Conservation (phyloP, 1,140 invertebrate genomes). For the Pomacea maculata region DNA sequence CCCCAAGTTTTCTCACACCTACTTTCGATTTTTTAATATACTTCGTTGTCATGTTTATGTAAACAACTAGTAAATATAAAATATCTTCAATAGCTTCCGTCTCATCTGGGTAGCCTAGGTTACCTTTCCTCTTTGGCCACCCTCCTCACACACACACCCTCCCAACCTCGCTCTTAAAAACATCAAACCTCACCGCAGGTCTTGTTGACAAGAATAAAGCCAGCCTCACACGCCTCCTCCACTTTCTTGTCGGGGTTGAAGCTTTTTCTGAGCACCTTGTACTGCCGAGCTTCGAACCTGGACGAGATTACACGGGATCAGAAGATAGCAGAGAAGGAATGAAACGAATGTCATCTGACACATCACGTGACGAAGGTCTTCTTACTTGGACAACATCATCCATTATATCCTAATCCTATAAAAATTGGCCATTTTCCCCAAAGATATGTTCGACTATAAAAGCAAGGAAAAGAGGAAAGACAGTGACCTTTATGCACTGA, state of each 20-base stretch:
- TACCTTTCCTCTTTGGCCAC: not conserved
- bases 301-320: not conserved
- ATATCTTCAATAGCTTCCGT: not conserved
- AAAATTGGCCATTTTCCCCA: too few relatives aligned
- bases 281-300: conserved; percentile 12
- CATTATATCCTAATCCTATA: too few relatives aligned
- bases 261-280: conserved; percentile 11
- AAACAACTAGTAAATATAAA: not conserved
- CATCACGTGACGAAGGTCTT: too few relatives aligned
- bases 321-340: too few relatives aligned
- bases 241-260: conserved; percentile 11
- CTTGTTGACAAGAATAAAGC: not conserved
- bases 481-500: too few relatives aligned
- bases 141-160: not conserved
- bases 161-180: not conserved
- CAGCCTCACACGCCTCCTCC: not conserved
- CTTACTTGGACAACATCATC: too few relatives aligned
- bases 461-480: too few relatives aligned
- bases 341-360: too few relatives aligned
- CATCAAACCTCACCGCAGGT: not conserved
- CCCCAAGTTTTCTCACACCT: too few relatives aligned
- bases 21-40: not conserved
- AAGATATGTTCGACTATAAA: too few relatives aligned
- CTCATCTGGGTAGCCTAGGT: not conserved
- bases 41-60: not conserved